Conservation (phyloP, 2,888 invertebrate genomes). For the Bembecia ichneumoniformis region DNA sequence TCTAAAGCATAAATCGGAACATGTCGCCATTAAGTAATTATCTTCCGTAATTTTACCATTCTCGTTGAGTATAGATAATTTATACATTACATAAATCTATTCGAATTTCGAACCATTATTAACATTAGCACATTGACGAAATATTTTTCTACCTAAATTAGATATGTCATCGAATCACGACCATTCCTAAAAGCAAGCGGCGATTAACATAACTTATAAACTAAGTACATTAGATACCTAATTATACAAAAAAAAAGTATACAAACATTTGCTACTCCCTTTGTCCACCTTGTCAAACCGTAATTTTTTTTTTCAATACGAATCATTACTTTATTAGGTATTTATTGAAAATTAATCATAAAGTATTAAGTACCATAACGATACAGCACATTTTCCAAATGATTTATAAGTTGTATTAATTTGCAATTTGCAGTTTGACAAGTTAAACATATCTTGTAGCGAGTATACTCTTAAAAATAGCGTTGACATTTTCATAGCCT, state of each 20-base stretch:
- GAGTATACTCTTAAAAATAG: neutral
- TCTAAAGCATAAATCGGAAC: neutral
- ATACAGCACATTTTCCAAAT: no score
- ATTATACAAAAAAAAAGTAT: neutral
- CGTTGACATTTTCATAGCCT: neutral
- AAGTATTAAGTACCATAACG: no score
- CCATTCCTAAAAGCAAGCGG: slow-evolving; percentile 58
- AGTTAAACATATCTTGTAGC: neutral
- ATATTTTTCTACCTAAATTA: slow-evolving; percentile 63
- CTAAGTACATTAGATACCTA: neutral
- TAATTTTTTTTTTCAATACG: no score
- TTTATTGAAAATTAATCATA: no score
- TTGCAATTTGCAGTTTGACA: no score
- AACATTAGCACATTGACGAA: slow-evolving; percentile 45
- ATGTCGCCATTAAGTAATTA: neutral
- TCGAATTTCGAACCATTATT: neutral
- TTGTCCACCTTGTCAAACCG: no score
- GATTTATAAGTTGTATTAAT: no score
- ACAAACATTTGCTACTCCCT: neutral
- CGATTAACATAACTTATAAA: slow-evolving; percentile 21
- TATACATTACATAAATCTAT: neutral
- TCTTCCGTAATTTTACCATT: neutral
- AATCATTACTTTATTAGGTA: no score
- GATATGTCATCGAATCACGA: slow-evolving; percentile 70
- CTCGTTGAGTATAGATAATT: neutral